Conservation (phyloP, 2,113 vertebrate genomes). For the Todiramphus chloris region DNA sequence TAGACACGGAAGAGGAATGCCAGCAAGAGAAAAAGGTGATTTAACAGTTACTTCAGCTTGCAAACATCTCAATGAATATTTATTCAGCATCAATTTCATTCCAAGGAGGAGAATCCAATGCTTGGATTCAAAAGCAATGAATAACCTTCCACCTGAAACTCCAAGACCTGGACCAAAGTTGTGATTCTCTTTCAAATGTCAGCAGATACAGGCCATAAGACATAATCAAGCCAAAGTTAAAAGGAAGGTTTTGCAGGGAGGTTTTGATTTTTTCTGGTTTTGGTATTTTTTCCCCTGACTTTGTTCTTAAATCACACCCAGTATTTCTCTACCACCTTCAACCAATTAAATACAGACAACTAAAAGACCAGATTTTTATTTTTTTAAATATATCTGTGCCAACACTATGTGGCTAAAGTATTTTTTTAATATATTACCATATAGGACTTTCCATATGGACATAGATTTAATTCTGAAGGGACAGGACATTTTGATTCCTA, state of each 20-base stretch:
- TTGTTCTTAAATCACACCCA: background rate
- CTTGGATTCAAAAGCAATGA: background rate
- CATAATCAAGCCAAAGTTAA: background rate
- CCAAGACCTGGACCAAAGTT: background rate
- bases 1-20: background rate
- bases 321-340: background rate
- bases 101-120: background rate
- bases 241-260: background rate
- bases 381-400: background rate
- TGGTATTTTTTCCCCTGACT: background rate
- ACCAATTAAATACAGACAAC: background rate
- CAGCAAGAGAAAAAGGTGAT: background rate
- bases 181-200: background rate
- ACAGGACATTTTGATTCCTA: background rate
- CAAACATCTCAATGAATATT: background rate
- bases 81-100: background rate
- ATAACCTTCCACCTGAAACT: background rate
- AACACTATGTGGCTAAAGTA: background rate
- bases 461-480: background rate
- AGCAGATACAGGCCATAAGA: background rate
- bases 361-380: background rate
- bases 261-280: background rate
- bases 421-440: background rate
- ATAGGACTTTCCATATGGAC: background rate
- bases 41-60: background rate